Evolutionary conservation across 2,888 invertebrate genomes (phyloP).

Genomic region (Sceliomorpha sp.): DNA sequence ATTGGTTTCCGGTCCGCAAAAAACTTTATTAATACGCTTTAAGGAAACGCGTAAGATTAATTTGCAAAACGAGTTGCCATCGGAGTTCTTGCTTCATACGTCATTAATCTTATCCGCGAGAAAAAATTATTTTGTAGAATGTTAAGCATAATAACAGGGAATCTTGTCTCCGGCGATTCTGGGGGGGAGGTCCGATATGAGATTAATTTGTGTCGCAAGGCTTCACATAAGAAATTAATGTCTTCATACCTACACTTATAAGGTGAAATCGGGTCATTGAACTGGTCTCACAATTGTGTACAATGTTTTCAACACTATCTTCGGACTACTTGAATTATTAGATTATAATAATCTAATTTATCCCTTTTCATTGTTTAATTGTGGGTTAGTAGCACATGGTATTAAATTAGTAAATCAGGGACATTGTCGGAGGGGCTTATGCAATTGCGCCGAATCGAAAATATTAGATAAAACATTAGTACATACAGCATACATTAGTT

Average conservation of each 20-base stretch:
- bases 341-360: no score
- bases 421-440: no score
- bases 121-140: conserved; percentile 74
- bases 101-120: conserved; percentile 71
- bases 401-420: no score
- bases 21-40: conserved; percentile 70
- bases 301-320: no score
- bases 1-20: conserved; percentile 51
- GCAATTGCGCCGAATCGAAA: no score
- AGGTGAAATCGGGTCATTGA: conserved; percentile 30
- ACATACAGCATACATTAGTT: no score
- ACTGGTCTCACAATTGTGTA: conserved; percentile 3
- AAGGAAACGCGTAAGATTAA: conserved; percentile 73
- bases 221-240: conserved; percentile 67
- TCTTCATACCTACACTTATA: conserved; percentile 55
- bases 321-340: no score
- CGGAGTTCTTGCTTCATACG: conserved; percentile 64
- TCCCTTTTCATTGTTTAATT: no score
- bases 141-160: conserved; percentile 72
- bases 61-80: conserved; percentile 72
- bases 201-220: conserved; percentile 70
- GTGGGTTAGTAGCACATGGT: no score
- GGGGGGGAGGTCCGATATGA: conserved; percentile 63
- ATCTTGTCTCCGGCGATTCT: conserved; percentile 69
- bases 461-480: no score